Conservation (phyloP, 2,113 vertebrate species). For the Petaurus breviceps region DNA sequence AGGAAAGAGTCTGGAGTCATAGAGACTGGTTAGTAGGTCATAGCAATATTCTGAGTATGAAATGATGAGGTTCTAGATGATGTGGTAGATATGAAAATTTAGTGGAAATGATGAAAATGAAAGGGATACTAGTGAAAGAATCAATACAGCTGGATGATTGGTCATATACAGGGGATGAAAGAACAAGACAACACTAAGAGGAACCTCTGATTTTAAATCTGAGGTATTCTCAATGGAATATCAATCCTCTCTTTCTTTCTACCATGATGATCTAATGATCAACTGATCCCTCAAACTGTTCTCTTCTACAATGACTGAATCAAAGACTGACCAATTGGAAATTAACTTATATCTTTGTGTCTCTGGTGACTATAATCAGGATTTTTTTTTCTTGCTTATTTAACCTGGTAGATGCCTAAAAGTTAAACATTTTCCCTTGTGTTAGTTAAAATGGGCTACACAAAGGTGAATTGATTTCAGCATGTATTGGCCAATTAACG, state of each 20-base stretch:
- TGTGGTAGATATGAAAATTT: neutral
- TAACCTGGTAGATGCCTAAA: neutral
- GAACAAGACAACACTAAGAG: too few relatives aligned
- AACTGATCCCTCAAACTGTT: neutral
- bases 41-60: neutral
- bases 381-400: neutral
- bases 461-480: neutral
- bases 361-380: neutral
- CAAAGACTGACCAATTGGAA: neutral
- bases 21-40: neutral
- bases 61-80: neutral
- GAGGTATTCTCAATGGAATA: too few relatives aligned
- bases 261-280: neutral
- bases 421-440: neutral
- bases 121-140: neutral
- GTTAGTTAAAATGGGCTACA: neutral
- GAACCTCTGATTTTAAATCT: too few relatives aligned
- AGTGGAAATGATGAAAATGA: neutral
- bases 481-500: neutral
- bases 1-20: neutral
- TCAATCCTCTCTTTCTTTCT: too few relatives aligned
- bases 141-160: neutral
- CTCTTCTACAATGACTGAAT: neutral
- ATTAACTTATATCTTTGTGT: neutral
- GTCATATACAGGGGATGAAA: too few relatives aligned